These are phyloP conservation scores for Drosophila sordidula DNA, from an alignment of 2,888 invertebrate genomes.

Conservation along the genomic window DNA sequence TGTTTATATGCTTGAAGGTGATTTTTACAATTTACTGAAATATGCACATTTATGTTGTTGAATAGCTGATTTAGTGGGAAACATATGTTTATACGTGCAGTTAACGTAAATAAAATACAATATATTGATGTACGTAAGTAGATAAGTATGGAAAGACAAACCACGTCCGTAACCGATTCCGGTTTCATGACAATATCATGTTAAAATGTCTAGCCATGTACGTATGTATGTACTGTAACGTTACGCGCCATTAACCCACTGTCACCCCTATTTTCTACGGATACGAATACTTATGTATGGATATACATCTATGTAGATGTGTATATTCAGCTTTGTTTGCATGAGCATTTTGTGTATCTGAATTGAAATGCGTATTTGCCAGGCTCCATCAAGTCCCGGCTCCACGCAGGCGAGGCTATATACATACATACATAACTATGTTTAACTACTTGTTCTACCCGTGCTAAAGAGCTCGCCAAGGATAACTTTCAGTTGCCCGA, in stretches of 20 bases:
- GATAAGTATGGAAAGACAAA: background rate
- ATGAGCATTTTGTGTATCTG: background rate
- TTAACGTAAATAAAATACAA: background rate
- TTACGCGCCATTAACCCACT: background rate
- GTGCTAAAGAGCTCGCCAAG: constrained; percentile 2
- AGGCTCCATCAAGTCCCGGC: constrained; percentile 30
- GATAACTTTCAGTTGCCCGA: constrained; percentile 10
- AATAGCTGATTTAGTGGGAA: too few species aligned
- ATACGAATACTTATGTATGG: background rate
- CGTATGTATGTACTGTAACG: background rate
- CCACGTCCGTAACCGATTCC: background rate
- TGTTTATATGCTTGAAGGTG: too few species aligned
- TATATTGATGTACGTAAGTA: background rate
- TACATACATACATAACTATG: constrained; percentile 1
- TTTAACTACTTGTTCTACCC: background rate
- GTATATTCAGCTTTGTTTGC: background rate
- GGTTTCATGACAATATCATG: background rate
- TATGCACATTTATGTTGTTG: too few species aligned
- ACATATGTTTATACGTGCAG: too few species aligned
- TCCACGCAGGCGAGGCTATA: constrained; percentile 24
- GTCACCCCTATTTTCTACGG: constrained; percentile 1
- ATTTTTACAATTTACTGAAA: too few species aligned
- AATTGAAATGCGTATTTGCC: constrained; percentile 19
- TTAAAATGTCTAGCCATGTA: background rate
- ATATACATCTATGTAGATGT: background rate